Evolutionary conservation across 2,113 vertebrate genomes (phyloP), one percentile per base, ranked within the genome.

Genomic region (Lanius ludovicianus): DNA sequence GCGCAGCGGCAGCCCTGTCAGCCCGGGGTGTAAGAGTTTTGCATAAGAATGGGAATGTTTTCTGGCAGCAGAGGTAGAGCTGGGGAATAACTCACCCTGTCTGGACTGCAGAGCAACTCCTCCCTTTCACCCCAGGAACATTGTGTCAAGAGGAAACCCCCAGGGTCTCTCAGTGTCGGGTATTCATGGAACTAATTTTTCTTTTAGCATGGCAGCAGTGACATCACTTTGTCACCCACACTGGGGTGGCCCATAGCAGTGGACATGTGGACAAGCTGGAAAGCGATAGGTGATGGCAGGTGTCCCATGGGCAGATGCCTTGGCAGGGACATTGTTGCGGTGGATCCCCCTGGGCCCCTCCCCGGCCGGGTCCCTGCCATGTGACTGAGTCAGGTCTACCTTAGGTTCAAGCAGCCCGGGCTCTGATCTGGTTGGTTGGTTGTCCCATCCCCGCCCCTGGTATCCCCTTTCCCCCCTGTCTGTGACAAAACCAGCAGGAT

Each of bases 1-100:
- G 39, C 11, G 0, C 60, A 81, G 90, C 9, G 0, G 60, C 71
- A 77, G 63, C 87, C 31, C 77, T 37, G 57, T 22, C 55, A 71
- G 84, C 64, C 74, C 7, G 6, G 60, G 68, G 47, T 52, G 85
- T 46, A 47, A 71, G 22, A 85, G 37, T 70, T 97, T 91, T 94
- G 93, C 89, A 96, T 93, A 91, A 75, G 93, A 95, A 86, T 92
- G 67, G 23, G 22, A 35, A 78, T 89, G 73, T 57, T 91, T 92
- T 70, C 77, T 94, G 60, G 60, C 62, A 70, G 69, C 42, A 89
- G 76, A 53, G 59, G 47, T 12, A 94, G 88, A 93, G 84, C 71
- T 1, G 2, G 33, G 47, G 64, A 91, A 78, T 25, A 77, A 37
- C 55, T 94, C 47, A 4, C 57, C 16, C 88, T 89, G 50, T 86